Conservation (phyloP, 1,140 invertebrate species). For the Conus betulinus region DNA sequence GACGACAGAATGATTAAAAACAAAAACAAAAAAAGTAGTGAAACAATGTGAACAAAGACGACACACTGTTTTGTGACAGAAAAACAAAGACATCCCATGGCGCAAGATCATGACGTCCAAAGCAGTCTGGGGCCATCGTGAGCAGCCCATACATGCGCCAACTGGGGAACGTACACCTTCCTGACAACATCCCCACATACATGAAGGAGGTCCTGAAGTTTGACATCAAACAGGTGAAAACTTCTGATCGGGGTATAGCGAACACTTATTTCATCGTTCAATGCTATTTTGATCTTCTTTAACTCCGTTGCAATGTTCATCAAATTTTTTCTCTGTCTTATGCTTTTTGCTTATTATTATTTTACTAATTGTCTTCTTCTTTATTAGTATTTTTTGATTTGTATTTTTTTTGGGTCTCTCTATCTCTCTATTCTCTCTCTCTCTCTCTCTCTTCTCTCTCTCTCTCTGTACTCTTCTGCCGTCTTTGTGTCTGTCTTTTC, state of each 20-base stretch:
- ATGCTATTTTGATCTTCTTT: background rate
- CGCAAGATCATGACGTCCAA: constrained; percentile 80
- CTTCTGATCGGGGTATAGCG: background rate
- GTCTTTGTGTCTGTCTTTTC: no score
- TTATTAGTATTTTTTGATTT: no score
- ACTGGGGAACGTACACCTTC: constrained; percentile 95
- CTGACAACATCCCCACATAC: constrained; percentile 93
- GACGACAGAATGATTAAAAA: no score
- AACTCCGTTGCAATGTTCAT: background rate
- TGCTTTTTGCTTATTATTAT: background rate
- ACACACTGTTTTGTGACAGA: background rate
- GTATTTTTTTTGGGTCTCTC: no score
- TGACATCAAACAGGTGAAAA: constrained; percentile 85
- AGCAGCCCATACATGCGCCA: constrained; percentile 89
- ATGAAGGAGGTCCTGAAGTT: constrained; percentile 92
- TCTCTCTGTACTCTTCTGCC: no score
- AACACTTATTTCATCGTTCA: background rate
- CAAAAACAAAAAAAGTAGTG: no score
- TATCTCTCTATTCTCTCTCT: no score
- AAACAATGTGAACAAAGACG: no score
- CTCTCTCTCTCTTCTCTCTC: no score
- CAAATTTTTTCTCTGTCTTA: background rate
- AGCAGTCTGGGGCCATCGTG: constrained; percentile 89
- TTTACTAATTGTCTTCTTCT: no score
- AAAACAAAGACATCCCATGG: constrained; percentile 40